These are phyloP conservation scores for Ptilorrhoa leucosticta DNA, from an alignment of 2,113 vertebrate genomes.

Conservation along the genomic window DNA sequence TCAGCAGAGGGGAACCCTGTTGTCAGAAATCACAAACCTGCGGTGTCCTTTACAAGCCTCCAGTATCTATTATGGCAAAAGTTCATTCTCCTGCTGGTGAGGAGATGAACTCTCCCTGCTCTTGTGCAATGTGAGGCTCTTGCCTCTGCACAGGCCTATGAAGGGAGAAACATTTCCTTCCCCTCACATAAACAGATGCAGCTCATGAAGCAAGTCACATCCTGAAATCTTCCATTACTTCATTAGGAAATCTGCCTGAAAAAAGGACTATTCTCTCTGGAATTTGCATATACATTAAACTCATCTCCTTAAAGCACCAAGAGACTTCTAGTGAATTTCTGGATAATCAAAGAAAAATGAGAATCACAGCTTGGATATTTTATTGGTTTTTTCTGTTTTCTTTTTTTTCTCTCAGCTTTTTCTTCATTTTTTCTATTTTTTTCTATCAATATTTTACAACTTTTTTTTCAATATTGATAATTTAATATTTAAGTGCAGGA, in stretches of 20 bases:
- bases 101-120: background rate
- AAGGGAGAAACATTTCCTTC: background rate
- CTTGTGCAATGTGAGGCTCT: background rate
- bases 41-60: background rate
- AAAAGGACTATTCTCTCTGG: background rate
- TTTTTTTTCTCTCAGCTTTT: background rate
- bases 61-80: background rate
- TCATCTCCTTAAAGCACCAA: background rate
- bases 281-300: background rate
- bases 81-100: background rate
- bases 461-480: background rate
- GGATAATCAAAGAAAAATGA: background rate
- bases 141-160: background rate
- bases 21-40: background rate
- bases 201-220: background rate
- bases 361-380: background rate
- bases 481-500: background rate
- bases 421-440: background rate
- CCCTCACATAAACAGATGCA: background rate
- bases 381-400: background rate
- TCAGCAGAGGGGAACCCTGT: background rate
- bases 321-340: background rate
- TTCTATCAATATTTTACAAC: background rate
- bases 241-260: background rate
- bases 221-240: background rate